These are phyloP conservation scores for Nettapus auritus DNA, from an alignment of 2,113 vertebrate species.

Conservation along the genomic window DNA sequence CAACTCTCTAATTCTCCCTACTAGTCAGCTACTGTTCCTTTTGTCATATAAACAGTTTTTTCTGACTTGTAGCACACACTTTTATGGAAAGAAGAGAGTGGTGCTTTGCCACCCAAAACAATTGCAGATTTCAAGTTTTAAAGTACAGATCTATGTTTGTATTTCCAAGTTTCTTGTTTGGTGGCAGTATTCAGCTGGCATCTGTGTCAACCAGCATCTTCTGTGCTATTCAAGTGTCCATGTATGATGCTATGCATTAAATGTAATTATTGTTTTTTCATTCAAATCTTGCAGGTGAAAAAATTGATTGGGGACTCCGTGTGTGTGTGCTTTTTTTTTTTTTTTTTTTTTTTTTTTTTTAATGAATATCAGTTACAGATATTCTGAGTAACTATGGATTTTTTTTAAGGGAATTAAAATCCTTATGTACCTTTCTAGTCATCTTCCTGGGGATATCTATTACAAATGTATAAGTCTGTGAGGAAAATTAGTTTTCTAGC, in stretches of 20 bases:
- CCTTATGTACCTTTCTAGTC: neutral
- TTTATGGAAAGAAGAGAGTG: neutral
- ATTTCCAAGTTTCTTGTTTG: neutral
- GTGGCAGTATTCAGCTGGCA: neutral
- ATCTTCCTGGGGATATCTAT: conserved; percentile 10
- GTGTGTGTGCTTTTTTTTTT: too few species aligned
- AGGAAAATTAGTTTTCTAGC: conserved; percentile 11
- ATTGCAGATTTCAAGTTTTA: neutral
- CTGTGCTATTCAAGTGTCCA: neutral
- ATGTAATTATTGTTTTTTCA: neutral
- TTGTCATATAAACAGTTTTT: neutral
- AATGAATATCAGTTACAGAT: conserved; percentile 26
- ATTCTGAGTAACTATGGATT: neutral
- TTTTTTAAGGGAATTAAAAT: conserved; percentile 1
- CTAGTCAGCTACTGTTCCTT: conserved; percentile 3
- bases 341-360: neutral
- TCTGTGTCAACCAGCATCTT: neutral
- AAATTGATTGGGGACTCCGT: neutral
- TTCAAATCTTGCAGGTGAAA: neutral
- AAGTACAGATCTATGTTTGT: neutral
- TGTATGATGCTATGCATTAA: neutral
- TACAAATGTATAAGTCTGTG: neutral
- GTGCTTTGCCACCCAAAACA: neutral
- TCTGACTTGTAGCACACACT: neutral
- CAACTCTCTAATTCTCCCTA: neutral